These are phyloP conservation scores for Mesitornis unicolor DNA, from an alignment of 2,113 vertebrate genomes.

Conservation along the genomic window DNA sequence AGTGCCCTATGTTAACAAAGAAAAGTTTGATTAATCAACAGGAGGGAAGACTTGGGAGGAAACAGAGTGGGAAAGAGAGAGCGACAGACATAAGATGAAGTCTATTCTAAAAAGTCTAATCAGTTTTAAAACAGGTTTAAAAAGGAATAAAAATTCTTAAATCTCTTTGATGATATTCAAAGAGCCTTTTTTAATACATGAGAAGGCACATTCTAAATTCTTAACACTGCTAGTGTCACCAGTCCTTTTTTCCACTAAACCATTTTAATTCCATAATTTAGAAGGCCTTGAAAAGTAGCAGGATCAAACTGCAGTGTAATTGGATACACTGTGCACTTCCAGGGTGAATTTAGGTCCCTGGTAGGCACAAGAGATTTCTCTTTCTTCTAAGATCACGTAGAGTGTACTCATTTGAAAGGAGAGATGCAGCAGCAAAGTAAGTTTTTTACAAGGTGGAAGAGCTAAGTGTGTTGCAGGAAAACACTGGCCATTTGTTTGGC, in stretches of 20 bases:
- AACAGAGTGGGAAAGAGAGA: not conserved
- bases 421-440: not conserved
- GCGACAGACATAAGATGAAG: not conserved
- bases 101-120: conserved; percentile 49
- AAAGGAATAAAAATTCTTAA: conserved; percentile 76
- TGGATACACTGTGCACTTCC: conserved; percentile 19
- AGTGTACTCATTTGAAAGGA: not conserved
- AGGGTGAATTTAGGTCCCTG: conserved; percentile 30
- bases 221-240: conserved; percentile 70
- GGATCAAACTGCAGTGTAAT: conserved; percentile 52
- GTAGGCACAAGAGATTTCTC: conserved; percentile 17
- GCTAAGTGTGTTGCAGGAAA: conserved; percentile 48
- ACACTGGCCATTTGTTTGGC: conserved; percentile 54
- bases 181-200: conserved; percentile 73
- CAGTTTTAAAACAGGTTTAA: conserved; percentile 70
- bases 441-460: conserved; percentile 24
- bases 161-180: conserved; percentile 81
- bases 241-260: conserved; percentile 52
- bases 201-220: conserved; percentile 74
- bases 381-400: conserved; percentile 22
- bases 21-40: conserved; percentile 40
- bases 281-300: conserved; percentile 63
- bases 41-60: not conserved
- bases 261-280: conserved; percentile 77
- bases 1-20: conserved; percentile 20